These are phyloP conservation scores for Cherax quadricarinatus DNA, from an alignment of 1,140 invertebrate genomes.

Conservation along the genomic window DNA sequence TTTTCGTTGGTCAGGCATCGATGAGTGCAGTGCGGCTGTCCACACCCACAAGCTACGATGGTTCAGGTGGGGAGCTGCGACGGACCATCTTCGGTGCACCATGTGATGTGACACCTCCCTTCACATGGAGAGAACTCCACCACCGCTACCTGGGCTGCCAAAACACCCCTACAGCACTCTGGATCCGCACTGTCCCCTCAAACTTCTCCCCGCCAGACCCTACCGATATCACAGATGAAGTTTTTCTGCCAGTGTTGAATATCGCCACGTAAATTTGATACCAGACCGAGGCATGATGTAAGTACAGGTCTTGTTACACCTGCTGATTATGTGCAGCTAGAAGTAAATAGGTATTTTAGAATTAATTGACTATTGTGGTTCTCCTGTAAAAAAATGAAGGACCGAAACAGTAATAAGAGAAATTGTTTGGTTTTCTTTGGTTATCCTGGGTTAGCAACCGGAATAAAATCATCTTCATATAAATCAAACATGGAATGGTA, in stretches of 20 bases:
- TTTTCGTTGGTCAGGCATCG: conserved; percentile 74
- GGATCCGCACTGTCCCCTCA: conserved; percentile 72
- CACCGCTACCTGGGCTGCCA: conserved; percentile 78
- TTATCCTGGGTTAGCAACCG: no score
- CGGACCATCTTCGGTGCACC: conserved; percentile 78
- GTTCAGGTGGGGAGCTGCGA: conserved; percentile 74
- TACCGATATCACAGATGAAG: conserved; percentile 36
- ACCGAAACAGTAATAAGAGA: no score
- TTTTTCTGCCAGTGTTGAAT: conserved; percentile 4
- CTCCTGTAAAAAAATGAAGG: no score
- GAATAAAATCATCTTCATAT: no score
- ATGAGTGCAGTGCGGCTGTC: conserved; percentile 75
- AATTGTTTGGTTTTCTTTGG: no score
- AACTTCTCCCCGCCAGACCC: conserved; percentile 33
- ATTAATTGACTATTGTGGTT: no score
- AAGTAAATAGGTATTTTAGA: no score
- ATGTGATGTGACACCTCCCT: conserved; percentile 78
- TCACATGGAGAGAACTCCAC: conserved; percentile 77
- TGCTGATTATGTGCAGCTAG: no score
- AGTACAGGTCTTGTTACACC: no score
- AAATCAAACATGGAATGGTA: no score
- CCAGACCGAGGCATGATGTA: no score
- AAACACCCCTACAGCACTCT: conserved; percentile 77
- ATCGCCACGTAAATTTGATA: neutral
- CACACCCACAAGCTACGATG: conserved; percentile 75